Base-by-base conservation (phyloP, 2,113 vertebrate species). In the Nipponia nippon region DNA sequence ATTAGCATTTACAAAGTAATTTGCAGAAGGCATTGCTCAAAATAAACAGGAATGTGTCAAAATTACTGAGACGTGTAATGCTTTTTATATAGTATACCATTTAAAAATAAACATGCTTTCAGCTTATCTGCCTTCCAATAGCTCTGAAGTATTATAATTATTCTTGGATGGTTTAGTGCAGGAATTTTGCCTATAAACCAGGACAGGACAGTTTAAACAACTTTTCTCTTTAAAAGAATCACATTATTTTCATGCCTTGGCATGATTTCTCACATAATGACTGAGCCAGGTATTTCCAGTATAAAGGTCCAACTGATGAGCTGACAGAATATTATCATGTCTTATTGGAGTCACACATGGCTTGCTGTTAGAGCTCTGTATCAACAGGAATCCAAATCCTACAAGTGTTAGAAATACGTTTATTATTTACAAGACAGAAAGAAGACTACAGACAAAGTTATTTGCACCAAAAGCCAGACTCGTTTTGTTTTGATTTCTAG, bases 241-340 rank as follows among this genome's bases (percentile, higher is more conserved):
- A 76, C 56, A 84, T 97, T 79, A 87, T 95, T 94, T 92, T 95
- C 94, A 91, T 96, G 94, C 83, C 53, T 97, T 96, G 97, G 92
- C 93, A 76, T 69, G 66, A 79, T 83, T 97, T 92, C 40, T 71
- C 69, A 49, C 47, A 17, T 10, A 71, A 36, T 63, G 52, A 91
- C 36, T 79, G 83, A 91, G 95, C 91, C 95, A 97, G 91, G 89
- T 96, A 95, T 97, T 97, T 97, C 83, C 93, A 96, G 69, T 66
- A 38, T 82, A 72, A 89, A 85, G 73, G 72, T 91, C 97, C 89
- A 95, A 61, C 40, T 6, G 70, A 97, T 91, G 96, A 97, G 83
- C 94, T 97, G 94, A 96, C 77, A 95, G 89, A 95, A 91, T 93
- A 96, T 92, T 93, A 91, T 95, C 92, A 89, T 95, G 91, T 91